These are phyloP conservation scores for Amblyraja radiata DNA, from an alignment of 2,797 vertebrate species.

Conservation along the genomic window DNA sequence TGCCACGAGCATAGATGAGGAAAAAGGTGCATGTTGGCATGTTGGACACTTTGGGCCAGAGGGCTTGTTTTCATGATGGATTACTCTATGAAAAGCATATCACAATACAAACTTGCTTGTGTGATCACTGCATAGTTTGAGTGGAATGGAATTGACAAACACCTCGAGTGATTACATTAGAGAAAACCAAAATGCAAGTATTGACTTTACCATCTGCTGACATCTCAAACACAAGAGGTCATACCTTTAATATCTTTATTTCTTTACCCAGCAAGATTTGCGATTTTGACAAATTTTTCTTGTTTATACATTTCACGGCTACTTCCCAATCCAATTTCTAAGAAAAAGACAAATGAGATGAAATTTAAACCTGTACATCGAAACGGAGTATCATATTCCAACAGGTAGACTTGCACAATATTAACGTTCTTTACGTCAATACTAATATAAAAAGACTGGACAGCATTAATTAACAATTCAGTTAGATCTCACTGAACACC, in stretches of 20 bases:
- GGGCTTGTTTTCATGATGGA: neutral
- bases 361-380: neutral
- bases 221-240: slow-evolving; percentile 36
- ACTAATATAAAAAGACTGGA: no score
- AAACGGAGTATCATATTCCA: neutral
- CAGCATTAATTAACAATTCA: neutral
- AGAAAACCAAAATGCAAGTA: neutral
- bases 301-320: slow-evolving; percentile 84
- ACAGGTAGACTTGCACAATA: neutral
- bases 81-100: neutral
- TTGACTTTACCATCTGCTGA: neutral
- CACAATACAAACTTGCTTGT: neutral
- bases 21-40: no score
- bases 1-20: no score
- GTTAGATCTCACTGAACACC: neutral
- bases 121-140: neutral
- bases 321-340: slow-evolving; percentile 88
- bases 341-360: slow-evolving; percentile 31
- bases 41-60: neutral
- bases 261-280: slow-evolving; percentile 87
- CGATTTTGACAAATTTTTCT: slow-evolving; percentile 83
- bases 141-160: neutral
- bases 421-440: neutral
- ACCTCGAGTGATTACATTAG: neutral
- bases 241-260: slow-evolving; percentile 79